Evolutionary conservation across 2,797 vertebrate species (phyloP).

Genomic region (Chloroceryle inda): DNA sequence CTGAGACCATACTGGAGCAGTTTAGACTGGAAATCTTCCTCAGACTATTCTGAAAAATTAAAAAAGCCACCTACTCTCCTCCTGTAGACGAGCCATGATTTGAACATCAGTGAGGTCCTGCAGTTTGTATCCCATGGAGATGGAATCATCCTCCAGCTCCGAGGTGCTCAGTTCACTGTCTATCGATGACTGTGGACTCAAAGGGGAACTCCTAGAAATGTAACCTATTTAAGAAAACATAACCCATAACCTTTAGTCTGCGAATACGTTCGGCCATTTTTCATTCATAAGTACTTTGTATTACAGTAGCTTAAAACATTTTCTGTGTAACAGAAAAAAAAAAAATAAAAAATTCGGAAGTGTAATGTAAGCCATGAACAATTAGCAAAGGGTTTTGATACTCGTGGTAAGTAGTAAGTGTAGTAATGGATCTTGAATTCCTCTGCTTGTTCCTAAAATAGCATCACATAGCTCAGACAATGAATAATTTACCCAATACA

Average conservation of each 20-base stretch:
- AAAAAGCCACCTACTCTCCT: constrained; percentile 92
- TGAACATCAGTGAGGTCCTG: constrained; percentile 98
- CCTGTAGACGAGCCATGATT: constrained; percentile 98
- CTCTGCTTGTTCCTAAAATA: background rate
- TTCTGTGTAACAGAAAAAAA: background rate
- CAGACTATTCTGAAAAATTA: background rate
- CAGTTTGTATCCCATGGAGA: constrained; percentile 97
- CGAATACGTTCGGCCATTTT: background rate
- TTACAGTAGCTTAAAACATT: background rate
- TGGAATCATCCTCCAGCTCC: constrained; percentile 92
- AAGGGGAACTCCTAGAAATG: constrained; percentile 84
- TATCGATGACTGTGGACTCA: constrained; percentile 95
- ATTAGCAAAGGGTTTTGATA: background rate
- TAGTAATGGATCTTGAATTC: background rate
- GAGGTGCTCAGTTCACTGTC: constrained; percentile 94
- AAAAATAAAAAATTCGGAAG: background rate
- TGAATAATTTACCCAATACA: background rate
- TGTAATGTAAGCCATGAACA: background rate
- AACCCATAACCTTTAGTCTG: background rate
- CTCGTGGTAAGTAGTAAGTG: background rate
- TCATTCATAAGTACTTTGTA: background rate
- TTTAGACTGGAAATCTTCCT: background rate
- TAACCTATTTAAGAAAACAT: constrained; percentile 79
- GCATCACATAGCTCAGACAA: background rate
- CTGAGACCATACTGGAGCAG: background rate